Percentiles rank a stretch among this genome's conserved stretches.
Conservation (phyloP, 2,797 vertebrate genomes). For the Poeciliopsis paucimaculata region DNA sequence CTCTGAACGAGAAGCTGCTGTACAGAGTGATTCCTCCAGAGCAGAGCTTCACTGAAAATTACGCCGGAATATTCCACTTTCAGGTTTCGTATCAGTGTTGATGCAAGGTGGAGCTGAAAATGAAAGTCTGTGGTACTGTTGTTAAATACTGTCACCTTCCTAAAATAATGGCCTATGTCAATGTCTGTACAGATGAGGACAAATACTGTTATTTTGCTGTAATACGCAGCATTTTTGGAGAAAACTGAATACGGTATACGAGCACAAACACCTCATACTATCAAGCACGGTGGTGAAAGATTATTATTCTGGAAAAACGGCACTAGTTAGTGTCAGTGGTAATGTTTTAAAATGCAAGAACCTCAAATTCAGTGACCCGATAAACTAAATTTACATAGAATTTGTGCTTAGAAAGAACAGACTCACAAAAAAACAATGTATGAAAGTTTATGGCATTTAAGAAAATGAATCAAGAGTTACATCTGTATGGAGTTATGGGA, state of each 20-base stretch:
- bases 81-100: slow-evolving; percentile 68
- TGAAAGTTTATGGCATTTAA: not conserved
- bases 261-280: not conserved
- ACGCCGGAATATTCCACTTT: slow-evolving; percentile 95
- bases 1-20: slow-evolving; percentile 87
- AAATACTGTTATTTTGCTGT: not conserved
- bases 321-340: not conserved
- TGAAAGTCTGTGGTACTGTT: not conserved
- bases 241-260: not conserved
- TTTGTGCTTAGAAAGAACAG: not conserved
- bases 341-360: not conserved
- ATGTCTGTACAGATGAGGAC: not conserved
- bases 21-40: slow-evolving; percentile 88
- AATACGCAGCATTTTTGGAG: not conserved
- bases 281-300: not conserved
- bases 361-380: not conserved
- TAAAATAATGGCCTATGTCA: no score
- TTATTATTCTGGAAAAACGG: not conserved
- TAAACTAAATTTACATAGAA: not conserved
- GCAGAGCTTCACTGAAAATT: slow-evolving; percentile 87
- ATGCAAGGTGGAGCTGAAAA: not conserved
- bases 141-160: no score
- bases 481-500: no score
- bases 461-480: no score
- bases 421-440: not conserved